Conservation (phyloP, 2,888 invertebrate species). For the Diarsia mendica region DNA sequence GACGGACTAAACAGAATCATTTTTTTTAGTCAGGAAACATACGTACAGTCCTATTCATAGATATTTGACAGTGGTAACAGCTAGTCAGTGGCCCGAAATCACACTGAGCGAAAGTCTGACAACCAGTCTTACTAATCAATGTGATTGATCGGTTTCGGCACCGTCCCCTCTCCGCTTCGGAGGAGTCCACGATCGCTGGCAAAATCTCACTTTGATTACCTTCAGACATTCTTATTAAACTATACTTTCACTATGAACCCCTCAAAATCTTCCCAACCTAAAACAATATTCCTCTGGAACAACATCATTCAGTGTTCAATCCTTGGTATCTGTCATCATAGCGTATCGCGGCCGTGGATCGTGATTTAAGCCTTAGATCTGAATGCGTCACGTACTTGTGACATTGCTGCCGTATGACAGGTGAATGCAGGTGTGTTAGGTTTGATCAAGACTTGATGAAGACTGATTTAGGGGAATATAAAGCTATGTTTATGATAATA, state of each 20-base stretch:
- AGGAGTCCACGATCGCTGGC: not conserved
- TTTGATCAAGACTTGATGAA: slow-evolving; percentile 2
- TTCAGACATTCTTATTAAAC: slow-evolving; percentile 8
- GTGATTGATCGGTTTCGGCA: not conserved
- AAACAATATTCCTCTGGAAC: slow-evolving; percentile 11
- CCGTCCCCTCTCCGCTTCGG: not conserved
- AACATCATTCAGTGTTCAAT: slow-evolving; percentile 52
- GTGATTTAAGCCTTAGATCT: slow-evolving; percentile 63
- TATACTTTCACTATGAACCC: slow-evolving; percentile 22
- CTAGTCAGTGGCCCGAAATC: too few relatives aligned
- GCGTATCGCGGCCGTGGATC: slow-evolving; percentile 62
- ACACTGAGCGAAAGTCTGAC: too few relatives aligned
- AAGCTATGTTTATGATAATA: not conserved
- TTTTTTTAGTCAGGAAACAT: too few relatives aligned
- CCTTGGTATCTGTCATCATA: slow-evolving; percentile 60
- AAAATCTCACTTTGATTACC: not conserved
- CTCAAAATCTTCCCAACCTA: not conserved
- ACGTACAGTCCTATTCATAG: too few relatives aligned
- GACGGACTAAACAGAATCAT: too few relatives aligned
- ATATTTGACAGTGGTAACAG: too few relatives aligned
- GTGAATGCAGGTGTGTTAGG: not conserved
- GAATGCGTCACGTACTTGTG: slow-evolving; percentile 63
- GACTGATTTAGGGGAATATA: not conserved
- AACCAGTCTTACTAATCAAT: not conserved
- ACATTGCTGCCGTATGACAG: not conserved